Base-by-base conservation (phyloP, 30 jellyfish, hydroid and myxozoan species). In the Pseudorhiza aurosa region DNA sequence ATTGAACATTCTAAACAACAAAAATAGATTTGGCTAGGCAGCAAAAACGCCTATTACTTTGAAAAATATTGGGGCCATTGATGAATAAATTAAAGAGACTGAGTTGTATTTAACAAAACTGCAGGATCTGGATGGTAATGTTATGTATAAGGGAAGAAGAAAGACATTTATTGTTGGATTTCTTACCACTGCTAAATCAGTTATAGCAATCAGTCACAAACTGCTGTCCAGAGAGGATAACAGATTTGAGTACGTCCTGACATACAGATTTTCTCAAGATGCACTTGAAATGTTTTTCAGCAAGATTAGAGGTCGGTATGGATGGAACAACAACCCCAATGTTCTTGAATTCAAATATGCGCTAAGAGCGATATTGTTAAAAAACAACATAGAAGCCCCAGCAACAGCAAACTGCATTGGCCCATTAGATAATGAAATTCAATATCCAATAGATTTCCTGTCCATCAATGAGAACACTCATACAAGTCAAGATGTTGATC, bases 301-400 rank as follows among this genome's bases (percentile, higher is more conserved):
- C 74, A 77, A 77, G 58, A 60, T 62, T 3, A 58, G 89, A 3
- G 82, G 71, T 36, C 82, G 89, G 4, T 49, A 58, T 58, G 81
- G 89, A 22, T 77, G 82, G 72, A 77, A 77, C 89, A 77, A 58
- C 68, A 77, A 58, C 33, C 83, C 89, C 8, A 60, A 77, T 62
- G 89, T 46, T 25, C 31, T 57, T 29, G 69, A 77, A 33, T 62
- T 58, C 58, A 77, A 60, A 21, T 31, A 49, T 67, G 89, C 85
- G 36, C 10, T 58, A 33, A 59, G 82, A 31, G 69, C 87, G 24
- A 63, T 77, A 29, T 82, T 77, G 4, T 62, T 14, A 46, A 77
- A 46, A 70, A 77, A 77, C 67, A 30, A 36, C 15, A 58, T 77
- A 24, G 78, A 55, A 17, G 78, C 77, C 14, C 89, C 71, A 59